Evolutionary conservation across 2,113 vertebrate species (phyloP).

Genomic region (Clarias magur): DNA sequence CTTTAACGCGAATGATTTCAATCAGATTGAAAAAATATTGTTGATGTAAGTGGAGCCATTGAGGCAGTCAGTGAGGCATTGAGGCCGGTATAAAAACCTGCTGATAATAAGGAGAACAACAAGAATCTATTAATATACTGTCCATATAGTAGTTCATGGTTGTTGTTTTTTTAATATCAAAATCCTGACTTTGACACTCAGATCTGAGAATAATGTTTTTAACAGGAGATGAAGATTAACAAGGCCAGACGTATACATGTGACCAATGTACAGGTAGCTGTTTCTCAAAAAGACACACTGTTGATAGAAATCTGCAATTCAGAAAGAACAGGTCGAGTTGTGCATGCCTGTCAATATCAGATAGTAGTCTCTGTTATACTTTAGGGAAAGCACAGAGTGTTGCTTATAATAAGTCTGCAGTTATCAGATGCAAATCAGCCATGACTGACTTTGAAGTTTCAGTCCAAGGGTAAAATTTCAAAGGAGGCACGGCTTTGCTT

Average conservation of each 20-base stretch:
- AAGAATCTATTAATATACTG: background rate
- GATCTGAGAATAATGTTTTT: background rate
- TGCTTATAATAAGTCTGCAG: slow-evolving; percentile 9
- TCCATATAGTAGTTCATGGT: background rate
- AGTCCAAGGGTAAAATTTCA: slow-evolving; percentile 44
- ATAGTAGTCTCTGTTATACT: slow-evolving; percentile 7
- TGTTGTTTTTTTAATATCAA: background rate
- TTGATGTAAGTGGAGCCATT: too few species aligned
- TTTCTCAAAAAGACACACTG: background rate
- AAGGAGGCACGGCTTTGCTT: slow-evolving; percentile 29
- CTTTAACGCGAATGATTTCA: too few species aligned
- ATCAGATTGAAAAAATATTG: too few species aligned
- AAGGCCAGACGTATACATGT: background rate
- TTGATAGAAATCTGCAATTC: slow-evolving; percentile 13
- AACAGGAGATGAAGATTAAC: slow-evolving; percentile 1
- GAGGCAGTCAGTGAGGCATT: background rate
- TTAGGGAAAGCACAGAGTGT: slow-evolving; percentile 15
- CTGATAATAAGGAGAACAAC: background rate
- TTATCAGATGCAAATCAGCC: slow-evolving; percentile 51
- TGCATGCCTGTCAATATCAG: slow-evolving; percentile 25
- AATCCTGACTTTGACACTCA: background rate
- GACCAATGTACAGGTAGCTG: background rate
- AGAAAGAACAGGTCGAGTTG: slow-evolving; percentile 2
- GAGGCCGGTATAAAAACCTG: background rate
- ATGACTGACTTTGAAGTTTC: slow-evolving; percentile 47